phyloP scores from a whole-genome alignment of 1,140 invertebrate species.

The Ctenoplectra terminalis region DNA sequence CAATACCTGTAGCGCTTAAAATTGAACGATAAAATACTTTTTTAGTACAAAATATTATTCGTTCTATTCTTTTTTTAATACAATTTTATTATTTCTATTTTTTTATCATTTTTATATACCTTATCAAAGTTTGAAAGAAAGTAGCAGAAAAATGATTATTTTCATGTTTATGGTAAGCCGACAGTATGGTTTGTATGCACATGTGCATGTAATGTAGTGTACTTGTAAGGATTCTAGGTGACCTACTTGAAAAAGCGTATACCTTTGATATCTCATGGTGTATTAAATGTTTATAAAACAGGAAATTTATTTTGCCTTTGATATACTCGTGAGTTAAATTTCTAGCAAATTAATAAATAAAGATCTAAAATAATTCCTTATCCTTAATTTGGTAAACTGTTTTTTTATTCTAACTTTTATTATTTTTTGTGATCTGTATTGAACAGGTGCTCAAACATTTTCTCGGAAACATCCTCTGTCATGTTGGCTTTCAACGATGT shows the following conservation, averaged over 20 bases:
- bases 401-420: not conserved
- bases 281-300: constrained; percentile 30
- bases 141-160: not conserved
- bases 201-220: constrained; percentile 4
- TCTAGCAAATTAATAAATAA: not conserved
- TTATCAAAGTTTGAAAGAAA: not conserved
- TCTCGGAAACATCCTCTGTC: constrained; percentile 98
- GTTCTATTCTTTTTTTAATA: not conserved
- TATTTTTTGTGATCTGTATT: not conserved
- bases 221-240: constrained; percentile 65
- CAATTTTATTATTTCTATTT: not conserved
- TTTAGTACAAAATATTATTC: not conserved
- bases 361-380: not conserved
- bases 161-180: constrained; percentile 12
- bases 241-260: constrained; percentile 58
- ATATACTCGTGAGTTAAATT: not conserved
- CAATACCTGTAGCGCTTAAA: not conserved
- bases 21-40: not conserved
- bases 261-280: constrained; percentile 28
- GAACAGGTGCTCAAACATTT: constrained; percentile 92
- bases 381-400: not conserved
- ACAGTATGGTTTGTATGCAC: not conserved
- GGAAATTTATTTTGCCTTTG: not conserved
- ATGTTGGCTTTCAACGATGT: constrained; percentile 98
- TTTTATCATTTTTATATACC: not conserved